These are phyloP conservation scores for Galendromus occidentalis DNA, from an alignment of 1,140 invertebrate species.

Conservation along the genomic window DNA sequence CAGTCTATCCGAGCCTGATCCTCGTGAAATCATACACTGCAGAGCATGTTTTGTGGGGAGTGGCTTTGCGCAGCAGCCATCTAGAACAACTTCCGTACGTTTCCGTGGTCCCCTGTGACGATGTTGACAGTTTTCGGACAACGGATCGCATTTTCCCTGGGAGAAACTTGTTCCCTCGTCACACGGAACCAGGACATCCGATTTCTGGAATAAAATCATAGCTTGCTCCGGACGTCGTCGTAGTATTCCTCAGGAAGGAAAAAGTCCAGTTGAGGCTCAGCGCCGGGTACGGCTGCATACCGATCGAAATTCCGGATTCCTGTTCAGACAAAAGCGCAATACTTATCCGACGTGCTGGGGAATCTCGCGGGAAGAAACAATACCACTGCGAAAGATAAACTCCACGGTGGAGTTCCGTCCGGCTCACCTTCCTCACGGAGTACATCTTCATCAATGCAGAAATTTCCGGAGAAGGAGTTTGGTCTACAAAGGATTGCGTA, in stretches of 20 bases:
- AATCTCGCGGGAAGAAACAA: not conserved
- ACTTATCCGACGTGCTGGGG: not conserved
- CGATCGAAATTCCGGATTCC: constrained; percentile 59
- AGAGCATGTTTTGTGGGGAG: too few relatives aligned
- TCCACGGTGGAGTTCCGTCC: not conserved
- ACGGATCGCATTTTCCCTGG: too few relatives aligned
- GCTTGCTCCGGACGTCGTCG: not conserved
- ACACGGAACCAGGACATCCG: too few relatives aligned
- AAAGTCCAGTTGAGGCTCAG: constrained; percentile 62
- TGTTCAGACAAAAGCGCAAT: not conserved
- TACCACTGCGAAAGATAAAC: not conserved
- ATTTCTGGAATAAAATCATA: too few relatives aligned
- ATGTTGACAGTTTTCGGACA: too few relatives aligned
- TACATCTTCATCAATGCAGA: constrained; percentile 81
- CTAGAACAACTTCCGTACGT: too few relatives aligned
- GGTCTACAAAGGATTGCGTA: constrained; percentile 67
- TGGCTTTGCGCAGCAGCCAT: too few relatives aligned
- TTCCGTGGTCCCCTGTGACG: too few relatives aligned
- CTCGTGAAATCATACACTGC: too few relatives aligned
- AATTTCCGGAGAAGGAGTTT: constrained; percentile 66
- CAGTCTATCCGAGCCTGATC: too few relatives aligned
- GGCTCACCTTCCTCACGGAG: constrained; percentile 40
- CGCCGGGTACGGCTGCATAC: constrained; percentile 61
- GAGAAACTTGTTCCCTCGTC: too few relatives aligned
- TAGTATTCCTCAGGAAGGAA: constrained; percentile 48